phyloP scores from a whole-genome alignment of 2,888 invertebrate genomes.

The Drosophila melanocephala region DNA sequence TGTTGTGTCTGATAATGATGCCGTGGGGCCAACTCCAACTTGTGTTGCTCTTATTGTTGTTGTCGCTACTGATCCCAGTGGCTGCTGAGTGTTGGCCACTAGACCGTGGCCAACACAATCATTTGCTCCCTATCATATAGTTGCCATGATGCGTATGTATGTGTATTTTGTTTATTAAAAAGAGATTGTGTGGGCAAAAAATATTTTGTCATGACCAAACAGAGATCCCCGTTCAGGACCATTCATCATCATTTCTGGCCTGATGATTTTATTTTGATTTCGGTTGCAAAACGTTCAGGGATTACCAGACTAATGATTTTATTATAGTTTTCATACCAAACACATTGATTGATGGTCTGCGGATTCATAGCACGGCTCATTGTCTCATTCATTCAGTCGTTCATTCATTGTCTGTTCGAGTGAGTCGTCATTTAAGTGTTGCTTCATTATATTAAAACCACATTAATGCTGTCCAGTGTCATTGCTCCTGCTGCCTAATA shows the following conservation, averaged over 20 bases:
- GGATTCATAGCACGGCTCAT: conserved; percentile 15
- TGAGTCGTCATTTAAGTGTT: conserved; percentile 56
- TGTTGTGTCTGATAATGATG: conserved; percentile 75
- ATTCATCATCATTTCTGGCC: conserved; percentile 77
- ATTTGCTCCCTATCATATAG: conserved; percentile 50
- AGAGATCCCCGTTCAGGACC: conserved; percentile 41
- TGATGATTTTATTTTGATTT: conserved; percentile 79
- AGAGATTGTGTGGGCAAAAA: conserved; percentile 66
- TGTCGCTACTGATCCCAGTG: conserved; percentile 40
- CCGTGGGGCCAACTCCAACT: conserved; percentile 60
- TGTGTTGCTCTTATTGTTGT: conserved; percentile 22
- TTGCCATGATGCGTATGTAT: conserved; percentile 1
- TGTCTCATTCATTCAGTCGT: conserved; percentile 25
- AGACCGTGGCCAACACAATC: conserved; percentile 65
- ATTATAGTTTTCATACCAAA: conserved; percentile 73
- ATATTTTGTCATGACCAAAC: conserved; percentile 69
- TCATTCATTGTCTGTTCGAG: conserved; percentile 48
- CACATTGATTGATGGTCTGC: conserved; percentile 68
- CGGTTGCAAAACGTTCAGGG: conserved; percentile 66
- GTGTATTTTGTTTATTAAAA: conserved; percentile 75
- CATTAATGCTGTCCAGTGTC: conserved; percentile 50
- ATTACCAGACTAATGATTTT: conserved; percentile 78
- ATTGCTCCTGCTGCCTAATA: conserved; percentile 1
- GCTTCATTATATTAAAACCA: conserved; percentile 70
- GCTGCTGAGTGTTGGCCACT: conserved; percentile 63